Percentiles rank a stretch among this genome's conserved stretches.
Evolutionary conservation across 2,113 vertebrate species (phyloP).

Genomic region (rabbit (Oryctolagus cuniculus)): DNA sequence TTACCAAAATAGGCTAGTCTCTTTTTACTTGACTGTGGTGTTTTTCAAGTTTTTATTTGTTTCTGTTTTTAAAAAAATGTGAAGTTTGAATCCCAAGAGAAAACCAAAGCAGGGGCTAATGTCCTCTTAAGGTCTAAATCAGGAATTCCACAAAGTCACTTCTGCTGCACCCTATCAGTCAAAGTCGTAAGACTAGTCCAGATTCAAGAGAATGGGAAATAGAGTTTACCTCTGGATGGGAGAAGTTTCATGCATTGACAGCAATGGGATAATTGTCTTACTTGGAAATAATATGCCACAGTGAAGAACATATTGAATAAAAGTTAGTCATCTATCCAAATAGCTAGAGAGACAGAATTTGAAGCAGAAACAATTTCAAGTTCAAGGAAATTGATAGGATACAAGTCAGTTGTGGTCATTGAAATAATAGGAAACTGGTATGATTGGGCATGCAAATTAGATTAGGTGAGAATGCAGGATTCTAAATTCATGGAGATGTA

Average conservation of each 20-base stretch:
- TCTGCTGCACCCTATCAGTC: background rate
- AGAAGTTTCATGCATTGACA: background rate
- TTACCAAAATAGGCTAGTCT: background rate
- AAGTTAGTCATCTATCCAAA: background rate
- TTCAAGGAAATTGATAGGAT: background rate
- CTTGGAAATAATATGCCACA: background rate
- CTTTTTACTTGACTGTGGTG: background rate
- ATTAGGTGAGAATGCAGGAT: background rate
- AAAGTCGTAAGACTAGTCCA: background rate
- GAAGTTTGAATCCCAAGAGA: background rate
- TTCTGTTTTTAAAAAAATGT: background rate
- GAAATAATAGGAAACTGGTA: background rate
- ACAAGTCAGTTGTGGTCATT: background rate
- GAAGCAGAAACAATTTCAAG: background rate
- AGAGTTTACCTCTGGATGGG: background rate
- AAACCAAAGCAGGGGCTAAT: background rate
- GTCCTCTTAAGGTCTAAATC: background rate
- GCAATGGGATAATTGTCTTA: background rate
- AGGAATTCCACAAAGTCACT: background rate
- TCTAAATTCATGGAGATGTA: rapidly evolving
- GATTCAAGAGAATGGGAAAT: background rate
- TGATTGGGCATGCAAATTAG: background rate
- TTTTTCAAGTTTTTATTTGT: no score
- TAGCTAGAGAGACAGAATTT: background rate
- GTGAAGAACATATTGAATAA: background rate